phyloP scores from a whole-genome alignment of 2,888 invertebrate species.

The Coleophora deauratella region DNA sequence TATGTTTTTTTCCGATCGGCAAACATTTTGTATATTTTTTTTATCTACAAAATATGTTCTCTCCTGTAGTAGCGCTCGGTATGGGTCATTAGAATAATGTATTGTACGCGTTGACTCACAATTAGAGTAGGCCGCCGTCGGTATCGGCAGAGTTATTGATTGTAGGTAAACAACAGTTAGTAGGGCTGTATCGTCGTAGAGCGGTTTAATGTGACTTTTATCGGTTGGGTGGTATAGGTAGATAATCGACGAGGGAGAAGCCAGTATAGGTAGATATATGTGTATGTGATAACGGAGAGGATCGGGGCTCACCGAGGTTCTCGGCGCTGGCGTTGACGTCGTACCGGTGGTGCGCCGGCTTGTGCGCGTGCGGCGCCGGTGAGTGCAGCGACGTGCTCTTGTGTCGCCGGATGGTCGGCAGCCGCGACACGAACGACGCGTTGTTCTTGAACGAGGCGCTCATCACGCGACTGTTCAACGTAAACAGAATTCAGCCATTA shows the following conservation, averaged over 20 bases:
- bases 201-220: not conserved
- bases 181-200: no score
- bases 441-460: conserved; percentile 93
- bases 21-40: no score
- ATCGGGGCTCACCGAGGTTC: conserved; percentile 77
- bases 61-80: no score
- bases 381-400: conserved; percentile 86
- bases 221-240: not conserved
- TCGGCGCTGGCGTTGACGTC: conserved; percentile 84
- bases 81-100: no score
- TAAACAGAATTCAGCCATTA: no score
- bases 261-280: conserved; percentile 3
- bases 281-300: conserved; percentile 2
- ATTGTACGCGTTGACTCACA: no score
- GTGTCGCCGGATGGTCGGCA: conserved; percentile 89
- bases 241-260: not conserved
- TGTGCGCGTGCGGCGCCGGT: conserved; percentile 69
- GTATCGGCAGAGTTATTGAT: no score
- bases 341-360: conserved; percentile 78
- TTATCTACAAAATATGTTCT: no score
- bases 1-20: no score
- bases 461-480: conserved; percentile 74
- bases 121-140: no score
- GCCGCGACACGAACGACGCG: conserved; percentile 92
- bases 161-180: no score